Evolutionary conservation across 2,888 invertebrate species (phyloP).

Genomic region (Quadroppia sp.): DNA sequence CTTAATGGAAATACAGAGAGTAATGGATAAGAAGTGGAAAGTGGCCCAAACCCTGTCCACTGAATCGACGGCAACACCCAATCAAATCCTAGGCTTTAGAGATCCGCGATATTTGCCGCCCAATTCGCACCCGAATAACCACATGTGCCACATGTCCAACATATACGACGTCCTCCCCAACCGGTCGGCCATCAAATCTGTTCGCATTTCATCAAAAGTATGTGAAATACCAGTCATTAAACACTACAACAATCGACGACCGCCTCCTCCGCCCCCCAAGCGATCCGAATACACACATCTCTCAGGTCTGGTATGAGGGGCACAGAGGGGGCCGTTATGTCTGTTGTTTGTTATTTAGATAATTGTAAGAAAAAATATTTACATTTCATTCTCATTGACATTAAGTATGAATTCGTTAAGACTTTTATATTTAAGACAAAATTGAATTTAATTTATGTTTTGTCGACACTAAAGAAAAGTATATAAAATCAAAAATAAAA

Average conservation of each 20-base stretch:
- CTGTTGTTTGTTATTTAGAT: too few relatives aligned
- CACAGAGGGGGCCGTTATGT: neutral
- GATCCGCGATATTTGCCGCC: slow-evolving; percentile 50
- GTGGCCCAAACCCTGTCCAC: slow-evolving; percentile 86
- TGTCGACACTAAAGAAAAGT: too few relatives aligned
- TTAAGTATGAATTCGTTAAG: too few relatives aligned
- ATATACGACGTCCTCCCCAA: slow-evolving; percentile 13
- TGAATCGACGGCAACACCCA: slow-evolving; percentile 77
- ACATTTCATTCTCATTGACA: too few relatives aligned
- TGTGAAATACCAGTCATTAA: slow-evolving; percentile 55
- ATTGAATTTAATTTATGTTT: too few relatives aligned
- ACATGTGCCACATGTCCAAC: neutral
- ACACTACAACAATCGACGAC: neutral
- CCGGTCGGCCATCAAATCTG: slow-evolving; percentile 40
- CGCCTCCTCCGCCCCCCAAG: slow-evolving; percentile 84
- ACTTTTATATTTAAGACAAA: too few relatives aligned
- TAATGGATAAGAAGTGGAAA: slow-evolving; percentile 82
- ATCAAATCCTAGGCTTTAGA: slow-evolving; percentile 83
- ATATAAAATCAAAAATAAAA: too few relatives aligned
- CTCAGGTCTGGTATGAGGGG: neutral
- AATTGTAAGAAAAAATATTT: too few relatives aligned
- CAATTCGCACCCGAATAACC: slow-evolving; percentile 23
- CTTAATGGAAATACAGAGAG: slow-evolving; percentile 79
- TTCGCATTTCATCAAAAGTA: slow-evolving; percentile 28
- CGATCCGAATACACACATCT: slow-evolving; percentile 81